These are phyloP conservation scores for Triplophysa rosa DNA, from an alignment of 2,113 vertebrate genomes.

Conservation along the genomic window DNA sequence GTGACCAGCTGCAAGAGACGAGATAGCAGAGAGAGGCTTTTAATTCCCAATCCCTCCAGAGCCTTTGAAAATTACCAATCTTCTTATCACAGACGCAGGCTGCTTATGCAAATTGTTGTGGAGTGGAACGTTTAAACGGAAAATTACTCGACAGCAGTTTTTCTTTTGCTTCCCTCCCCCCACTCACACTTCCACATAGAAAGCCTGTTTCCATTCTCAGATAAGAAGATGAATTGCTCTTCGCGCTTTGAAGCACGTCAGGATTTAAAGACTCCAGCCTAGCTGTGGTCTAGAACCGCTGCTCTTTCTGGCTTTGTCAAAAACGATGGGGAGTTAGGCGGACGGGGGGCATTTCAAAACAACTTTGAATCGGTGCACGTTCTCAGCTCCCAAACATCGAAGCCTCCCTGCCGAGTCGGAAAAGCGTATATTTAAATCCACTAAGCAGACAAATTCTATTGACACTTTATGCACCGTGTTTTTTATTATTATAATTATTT, in stretches of 20 bases:
- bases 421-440: conserved; percentile 61
- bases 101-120: conserved; percentile 87
- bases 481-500: conserved; percentile 1
- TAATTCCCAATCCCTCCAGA: conserved; percentile 86
- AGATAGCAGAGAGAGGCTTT: conserved; percentile 83
- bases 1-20: conserved; percentile 82
- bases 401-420: conserved; percentile 61
- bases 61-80: conserved; percentile 88
- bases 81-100: conserved; percentile 84
- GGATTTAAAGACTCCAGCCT: conserved; percentile 81
- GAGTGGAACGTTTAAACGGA: conserved; percentile 85
- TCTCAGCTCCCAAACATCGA: conserved; percentile 56
- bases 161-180: conserved; percentile 52
- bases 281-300: conserved; percentile 72
- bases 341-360: conserved; percentile 66
- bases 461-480: conserved; percentile 44
- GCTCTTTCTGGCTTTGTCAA: conserved; percentile 76
- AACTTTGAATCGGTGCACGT: conserved; percentile 72
- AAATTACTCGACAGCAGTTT: conserved; percentile 86
- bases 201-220: conserved; percentile 80
- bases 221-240: conserved; percentile 85
- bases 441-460: conserved; percentile 55
- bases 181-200: conserved; percentile 70
- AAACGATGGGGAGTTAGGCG: conserved; percentile 13
- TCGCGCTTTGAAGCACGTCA: conserved; percentile 80